These are phyloP conservation scores for Caenorhabditis inopinata DNA, from an alignment of 1,140 invertebrate species.

Conservation along the genomic window DNA sequence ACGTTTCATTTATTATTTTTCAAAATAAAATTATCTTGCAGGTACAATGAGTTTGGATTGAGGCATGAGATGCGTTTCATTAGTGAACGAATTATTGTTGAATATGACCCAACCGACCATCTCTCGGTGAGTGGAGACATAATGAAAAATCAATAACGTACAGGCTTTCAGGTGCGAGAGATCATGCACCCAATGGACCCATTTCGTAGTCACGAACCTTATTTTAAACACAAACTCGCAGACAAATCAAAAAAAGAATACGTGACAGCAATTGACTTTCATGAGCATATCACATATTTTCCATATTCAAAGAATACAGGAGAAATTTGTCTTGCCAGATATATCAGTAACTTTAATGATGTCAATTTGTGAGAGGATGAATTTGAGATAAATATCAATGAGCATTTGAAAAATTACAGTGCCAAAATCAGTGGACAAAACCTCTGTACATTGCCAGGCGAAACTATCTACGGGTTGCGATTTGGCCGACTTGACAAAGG, in stretches of 20 bases:
- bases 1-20: too few relatives aligned
- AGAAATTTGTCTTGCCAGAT: background rate
- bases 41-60: background rate
- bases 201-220: background rate
- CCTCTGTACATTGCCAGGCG: background rate
- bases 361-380: background rate
- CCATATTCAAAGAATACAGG: conserved; percentile 21
- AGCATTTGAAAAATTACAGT: background rate
- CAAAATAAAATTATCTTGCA: background rate
- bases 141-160: background rate
- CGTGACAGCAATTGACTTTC: conserved; percentile 15
- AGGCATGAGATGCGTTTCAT: conserved; percentile 10
- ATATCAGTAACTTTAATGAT: conserved; percentile 19
- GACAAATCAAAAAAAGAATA: conserved; percentile 13
- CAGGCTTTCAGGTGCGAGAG: background rate
- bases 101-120: conserved; percentile 13
- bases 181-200: conserved; percentile 22
- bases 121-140: background rate
- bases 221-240: background rate
- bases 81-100: conserved; percentile 6
- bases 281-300: conserved; percentile 19
- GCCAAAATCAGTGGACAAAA: conserved; percentile 12
- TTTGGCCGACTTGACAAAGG: background rate
- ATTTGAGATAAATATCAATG: background rate
- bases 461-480: background rate